Base-by-base conservation (phyloP, 2,888 invertebrate genomes). In the Ctena decussata region DNA sequence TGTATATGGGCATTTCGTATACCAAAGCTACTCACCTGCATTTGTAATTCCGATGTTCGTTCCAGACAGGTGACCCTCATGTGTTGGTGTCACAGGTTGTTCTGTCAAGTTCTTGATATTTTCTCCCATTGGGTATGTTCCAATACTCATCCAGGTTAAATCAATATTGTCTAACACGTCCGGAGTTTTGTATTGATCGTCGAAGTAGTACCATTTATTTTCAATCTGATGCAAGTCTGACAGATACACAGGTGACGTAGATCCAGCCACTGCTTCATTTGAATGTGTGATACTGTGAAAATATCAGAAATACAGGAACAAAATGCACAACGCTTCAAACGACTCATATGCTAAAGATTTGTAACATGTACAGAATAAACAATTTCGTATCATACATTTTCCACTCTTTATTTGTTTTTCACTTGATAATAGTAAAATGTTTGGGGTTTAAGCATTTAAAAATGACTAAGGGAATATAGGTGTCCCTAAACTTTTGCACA, bases 91-190 rank as follows among this genome's bases (percentile, higher is more conserved):
- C 2, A 30, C 44, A 0, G 70, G n/a, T 32, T 74, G 32, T 11
- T 70, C 39, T 6, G 73, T 79, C 18, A 57, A 30, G 21, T 70
- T 15, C 24, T 32, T 12, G 27, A 80, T 69, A 72, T 88, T 81
- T 18, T 57, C 78, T n/a, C 83, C 89, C 1, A 75, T 77, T 0
- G 91, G 91, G 74, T 86, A 86, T 46, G 89, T 81, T 12, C 91
- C 90, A 27, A 91, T 71, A 27, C 82, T 60, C 73, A 85, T 87
- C 37, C 53, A 77, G 30, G 87, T 72, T 15, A 27, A 0, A 5
- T 39, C 60, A 3, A 77, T 77, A 53, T 77, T 77, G 44, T 77
- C 77, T 27, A 27, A 15, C 5, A 77, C 41, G 0, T n/a, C 15
- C 12, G 41, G 8, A 32, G 37, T 65, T 24, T 44, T 41, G 32